phyloP scores from a whole-genome alignment of 1,140 invertebrate genomes.

The Nebria ingens region DNA sequence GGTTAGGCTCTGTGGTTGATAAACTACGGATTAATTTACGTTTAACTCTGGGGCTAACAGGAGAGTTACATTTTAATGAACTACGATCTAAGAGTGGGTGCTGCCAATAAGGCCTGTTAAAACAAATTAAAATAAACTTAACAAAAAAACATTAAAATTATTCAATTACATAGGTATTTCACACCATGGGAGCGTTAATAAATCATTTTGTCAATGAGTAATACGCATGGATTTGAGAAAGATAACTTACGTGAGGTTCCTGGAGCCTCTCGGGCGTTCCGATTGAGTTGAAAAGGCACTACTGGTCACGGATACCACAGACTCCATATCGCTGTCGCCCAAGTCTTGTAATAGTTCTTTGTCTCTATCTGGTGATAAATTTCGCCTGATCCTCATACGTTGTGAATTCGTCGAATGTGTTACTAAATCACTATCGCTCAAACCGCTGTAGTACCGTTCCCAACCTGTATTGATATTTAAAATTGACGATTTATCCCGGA shows the following conservation, averaged over 20 bases:
- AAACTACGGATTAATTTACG: conserved; percentile 1
- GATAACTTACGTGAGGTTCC: conserved; percentile 51
- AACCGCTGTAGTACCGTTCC: conserved; percentile 67
- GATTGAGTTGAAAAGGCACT: conserved; percentile 89
- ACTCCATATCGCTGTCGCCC: conserved; percentile 81
- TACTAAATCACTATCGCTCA: conserved; percentile 72
- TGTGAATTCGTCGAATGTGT: conserved; percentile 39
- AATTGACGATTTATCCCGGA: not conserved
- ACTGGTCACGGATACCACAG: conserved; percentile 73
- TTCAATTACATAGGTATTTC: no score
- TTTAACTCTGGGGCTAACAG: not conserved
- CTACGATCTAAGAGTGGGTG: not conserved
- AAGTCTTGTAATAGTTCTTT: conserved; percentile 58
- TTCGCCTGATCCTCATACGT: conserved; percentile 41
- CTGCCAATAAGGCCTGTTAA: not conserved
- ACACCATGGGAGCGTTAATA: no score
- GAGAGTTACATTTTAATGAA: not conserved
- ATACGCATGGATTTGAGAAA: not conserved
- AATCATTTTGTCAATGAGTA: no score
- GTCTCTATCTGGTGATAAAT: conserved; percentile 57
- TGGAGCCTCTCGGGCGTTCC: conserved; percentile 67
- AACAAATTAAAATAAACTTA: not conserved
- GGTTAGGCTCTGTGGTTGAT: not conserved
- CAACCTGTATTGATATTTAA: conserved; percentile 40
- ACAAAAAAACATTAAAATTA: no score